phyloP scores from a whole-genome alignment of 1,140 invertebrate species.

The Pogonus chalceus region DNA sequence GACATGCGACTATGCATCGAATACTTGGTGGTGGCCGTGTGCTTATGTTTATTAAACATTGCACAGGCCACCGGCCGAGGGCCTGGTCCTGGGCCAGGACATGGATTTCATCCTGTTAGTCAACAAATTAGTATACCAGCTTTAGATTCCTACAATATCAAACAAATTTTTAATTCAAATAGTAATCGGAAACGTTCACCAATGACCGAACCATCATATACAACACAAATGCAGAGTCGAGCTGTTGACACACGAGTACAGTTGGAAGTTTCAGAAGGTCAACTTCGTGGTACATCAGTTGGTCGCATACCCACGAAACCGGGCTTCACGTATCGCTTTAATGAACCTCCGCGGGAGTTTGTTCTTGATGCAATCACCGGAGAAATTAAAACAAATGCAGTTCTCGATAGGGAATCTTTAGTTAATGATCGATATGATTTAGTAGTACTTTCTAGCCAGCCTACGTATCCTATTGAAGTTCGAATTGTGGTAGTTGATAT shows the following conservation, averaged over 20 bases:
- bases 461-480: constrained; percentile 88
- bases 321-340: constrained; percentile 83
- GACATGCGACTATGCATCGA: constrained; percentile 2
- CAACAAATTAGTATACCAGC: too few relatives aligned
- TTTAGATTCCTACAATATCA: background rate
- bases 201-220: constrained; percentile 30
- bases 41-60: constrained; percentile 8
- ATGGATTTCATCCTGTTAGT: constrained; percentile 29
- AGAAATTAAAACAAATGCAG: constrained; percentile 67
- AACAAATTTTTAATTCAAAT: too few relatives aligned
- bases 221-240: constrained; percentile 70
- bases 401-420: constrained; percentile 72
- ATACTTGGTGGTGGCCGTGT: constrained; percentile 9
- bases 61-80: constrained; percentile 21
- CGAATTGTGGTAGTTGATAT: constrained; percentile 74
- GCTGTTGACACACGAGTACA: constrained; percentile 77
- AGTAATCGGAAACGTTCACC: constrained; percentile 28
- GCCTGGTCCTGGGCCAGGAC: constrained; percentile 36
- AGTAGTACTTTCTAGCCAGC: constrained; percentile 82
- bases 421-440: constrained; percentile 72
- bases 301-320: constrained; percentile 77
- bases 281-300: constrained; percentile 68
- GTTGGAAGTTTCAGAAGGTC: constrained; percentile 73
- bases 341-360: constrained; percentile 79
- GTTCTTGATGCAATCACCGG: constrained; percentile 67